phyloP scores from a whole-genome alignment of 2,797 vertebrate species.

The Malurus leucopterus region DNA sequence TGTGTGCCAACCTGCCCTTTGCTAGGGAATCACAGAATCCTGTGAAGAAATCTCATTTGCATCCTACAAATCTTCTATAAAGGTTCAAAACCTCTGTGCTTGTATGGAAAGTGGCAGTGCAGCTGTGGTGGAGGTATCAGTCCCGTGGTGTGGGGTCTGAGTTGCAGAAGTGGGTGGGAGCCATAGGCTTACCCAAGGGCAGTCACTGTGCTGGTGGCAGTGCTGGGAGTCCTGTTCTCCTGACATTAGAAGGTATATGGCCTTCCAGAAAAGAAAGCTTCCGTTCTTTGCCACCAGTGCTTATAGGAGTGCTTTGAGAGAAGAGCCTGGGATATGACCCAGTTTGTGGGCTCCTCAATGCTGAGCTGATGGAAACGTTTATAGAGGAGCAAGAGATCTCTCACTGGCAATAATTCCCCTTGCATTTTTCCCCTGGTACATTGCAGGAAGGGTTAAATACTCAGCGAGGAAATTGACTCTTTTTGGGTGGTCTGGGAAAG shows the following conservation, averaged over 20 bases:
- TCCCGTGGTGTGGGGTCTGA: not conserved
- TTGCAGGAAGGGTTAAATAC: slow-evolving; percentile 38
- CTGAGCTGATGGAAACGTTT: not conserved
- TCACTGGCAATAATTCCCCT: not conserved
- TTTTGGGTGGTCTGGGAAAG: slow-evolving; percentile 53
- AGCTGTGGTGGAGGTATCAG: not conserved
- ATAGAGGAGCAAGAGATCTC: not conserved
- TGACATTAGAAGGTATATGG: not conserved
- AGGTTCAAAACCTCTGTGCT: not conserved
- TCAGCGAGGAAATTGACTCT: not conserved
- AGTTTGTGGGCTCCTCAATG: not conserved
- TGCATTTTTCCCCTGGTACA: accelerated
- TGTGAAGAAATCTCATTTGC: not conserved
- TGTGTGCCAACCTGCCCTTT: not conserved
- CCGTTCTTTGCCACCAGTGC: not conserved
- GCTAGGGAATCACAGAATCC: not conserved
- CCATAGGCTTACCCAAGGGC: not conserved
- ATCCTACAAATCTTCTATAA: not conserved
- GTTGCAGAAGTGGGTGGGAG: not conserved
- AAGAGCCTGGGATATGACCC: not conserved
- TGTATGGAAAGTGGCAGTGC: not conserved
- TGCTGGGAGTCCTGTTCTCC: not conserved
- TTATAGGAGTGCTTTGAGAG: not conserved
- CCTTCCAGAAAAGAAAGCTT: not conserved
- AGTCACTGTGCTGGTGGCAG: not conserved